Evolutionary conservation across 2,113 vertebrate genomes (phyloP).

Genomic region (Hippocampus guttulatus): DNA sequence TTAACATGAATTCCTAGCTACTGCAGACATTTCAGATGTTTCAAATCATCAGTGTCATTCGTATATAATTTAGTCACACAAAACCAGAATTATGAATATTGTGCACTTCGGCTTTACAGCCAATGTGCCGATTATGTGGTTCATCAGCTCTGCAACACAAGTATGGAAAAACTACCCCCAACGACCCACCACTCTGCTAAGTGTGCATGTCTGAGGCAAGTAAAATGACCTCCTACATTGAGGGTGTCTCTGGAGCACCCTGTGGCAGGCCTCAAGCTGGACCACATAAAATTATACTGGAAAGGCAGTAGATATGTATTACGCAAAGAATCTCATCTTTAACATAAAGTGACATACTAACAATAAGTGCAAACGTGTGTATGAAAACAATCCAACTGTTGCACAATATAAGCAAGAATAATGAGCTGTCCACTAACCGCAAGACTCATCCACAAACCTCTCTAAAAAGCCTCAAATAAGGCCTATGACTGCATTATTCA

Average conservation of each 20-base stretch:
- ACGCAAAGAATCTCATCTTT: neutral
- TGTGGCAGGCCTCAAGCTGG: neutral
- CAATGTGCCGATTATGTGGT: neutral
- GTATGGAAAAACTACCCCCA: neutral
- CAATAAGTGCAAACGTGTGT: neutral
- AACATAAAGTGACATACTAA: neutral
- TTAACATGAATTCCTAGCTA: neutral
- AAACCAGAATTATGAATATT: neutral
- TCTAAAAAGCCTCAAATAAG: neutral
- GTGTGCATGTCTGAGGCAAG: neutral
- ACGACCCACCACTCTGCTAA: neutral
- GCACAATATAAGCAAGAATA: neutral
- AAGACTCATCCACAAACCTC: neutral
- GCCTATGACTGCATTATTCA: neutral
- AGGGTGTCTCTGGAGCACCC: neutral
- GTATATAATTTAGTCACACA: neutral
- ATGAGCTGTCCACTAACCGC: neutral
- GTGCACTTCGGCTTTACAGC: neutral
- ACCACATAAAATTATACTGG: constrained; percentile 1
- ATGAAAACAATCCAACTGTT: neutral
- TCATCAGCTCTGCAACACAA: neutral
- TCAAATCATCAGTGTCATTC: neutral
- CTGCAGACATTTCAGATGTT: neutral
- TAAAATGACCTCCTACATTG: neutral
- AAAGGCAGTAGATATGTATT: neutral